phyloP scores from a whole-genome alignment of 2,888 invertebrate genomes.

The Drosophila neotestacea region DNA sequence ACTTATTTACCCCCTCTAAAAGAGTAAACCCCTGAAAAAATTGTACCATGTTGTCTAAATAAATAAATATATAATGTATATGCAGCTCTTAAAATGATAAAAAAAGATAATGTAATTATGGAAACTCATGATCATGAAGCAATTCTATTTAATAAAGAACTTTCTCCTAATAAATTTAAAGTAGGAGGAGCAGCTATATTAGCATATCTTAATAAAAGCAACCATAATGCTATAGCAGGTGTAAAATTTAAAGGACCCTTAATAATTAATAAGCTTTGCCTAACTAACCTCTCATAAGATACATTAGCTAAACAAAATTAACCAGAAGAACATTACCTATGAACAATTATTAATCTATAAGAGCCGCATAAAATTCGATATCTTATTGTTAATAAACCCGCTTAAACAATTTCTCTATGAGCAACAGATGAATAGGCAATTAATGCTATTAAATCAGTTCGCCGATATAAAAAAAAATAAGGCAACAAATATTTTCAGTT shows the following conservation, averaged over 20 bases:
- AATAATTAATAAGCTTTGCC: conserved; percentile 88
- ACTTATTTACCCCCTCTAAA: conserved; percentile 85
- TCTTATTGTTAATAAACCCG: conserved; percentile 87
- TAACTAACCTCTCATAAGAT: conserved; percentile 87
- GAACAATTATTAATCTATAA: conserved; percentile 88
- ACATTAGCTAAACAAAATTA: conserved; percentile 89
- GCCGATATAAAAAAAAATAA: conserved; percentile 84
- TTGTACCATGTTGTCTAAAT: conserved; percentile 88
- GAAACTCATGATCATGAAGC: conserved; percentile 85
- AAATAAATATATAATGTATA: conserved; percentile 87
- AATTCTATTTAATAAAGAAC: conserved; percentile 88
- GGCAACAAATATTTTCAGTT: too few species aligned
- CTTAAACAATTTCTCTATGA: conserved; percentile 89
- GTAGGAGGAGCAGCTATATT: conserved; percentile 90
- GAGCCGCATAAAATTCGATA: conserved; percentile 86
- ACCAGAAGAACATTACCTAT: conserved; percentile 89
- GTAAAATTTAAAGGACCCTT: conserved; percentile 88
- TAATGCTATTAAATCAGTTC: conserved; percentile 90
- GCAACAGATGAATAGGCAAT: conserved; percentile 88
- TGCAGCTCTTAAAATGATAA: conserved; percentile 88
- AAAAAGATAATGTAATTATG: conserved; percentile 86
- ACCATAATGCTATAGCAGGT: conserved; percentile 87
- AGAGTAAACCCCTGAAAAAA: conserved; percentile 86
- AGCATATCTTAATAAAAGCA: conserved; percentile 88
- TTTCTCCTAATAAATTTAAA: conserved; percentile 89